Percentiles rank a stretch among this genome's conserved stretches.
These are phyloP conservation scores for Crotalus adamanteus DNA, from an alignment of 2,797 vertebrate species.

Conservation along the genomic window DNA sequence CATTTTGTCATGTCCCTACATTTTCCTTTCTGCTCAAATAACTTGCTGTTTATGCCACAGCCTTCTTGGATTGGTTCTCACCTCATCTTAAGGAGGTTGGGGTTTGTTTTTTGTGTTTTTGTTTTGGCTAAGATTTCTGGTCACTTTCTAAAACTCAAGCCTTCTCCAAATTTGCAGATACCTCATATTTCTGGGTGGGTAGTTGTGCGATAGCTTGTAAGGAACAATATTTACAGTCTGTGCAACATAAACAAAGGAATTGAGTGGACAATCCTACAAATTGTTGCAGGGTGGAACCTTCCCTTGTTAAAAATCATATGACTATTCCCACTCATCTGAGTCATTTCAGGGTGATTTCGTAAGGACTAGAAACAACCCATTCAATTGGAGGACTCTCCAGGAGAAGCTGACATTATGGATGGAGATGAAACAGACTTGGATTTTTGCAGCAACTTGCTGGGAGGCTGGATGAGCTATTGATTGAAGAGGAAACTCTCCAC, in stretches of 20 bases:
- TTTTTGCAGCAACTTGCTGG: constrained; percentile 16
- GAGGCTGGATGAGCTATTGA: constrained; percentile 50
- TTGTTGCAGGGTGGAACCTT: neutral
- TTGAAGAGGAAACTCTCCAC: constrained; percentile 29
- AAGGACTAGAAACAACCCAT: neutral
- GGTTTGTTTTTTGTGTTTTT: neutral
- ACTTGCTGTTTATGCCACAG: neutral
- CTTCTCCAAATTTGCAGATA: neutral
- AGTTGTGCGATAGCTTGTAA: neutral
- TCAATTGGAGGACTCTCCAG: accelerated
- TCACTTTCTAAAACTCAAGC: neutral
- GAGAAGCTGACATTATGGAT: neutral
- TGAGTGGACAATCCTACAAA: neutral
- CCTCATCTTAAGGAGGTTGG: neutral
- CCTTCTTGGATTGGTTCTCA: neutral
- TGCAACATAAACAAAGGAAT: neutral
- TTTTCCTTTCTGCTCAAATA: neutral
- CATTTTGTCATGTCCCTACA: neutral
- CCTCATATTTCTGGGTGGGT: neutral
- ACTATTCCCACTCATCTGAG: neutral
- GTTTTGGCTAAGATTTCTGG: neutral
- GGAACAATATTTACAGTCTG: neutral
- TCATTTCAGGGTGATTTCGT: neutral
- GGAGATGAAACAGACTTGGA: neutral
- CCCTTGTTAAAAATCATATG: neutral